phyloP scores from a whole-genome alignment of 2,888 invertebrate genomes.

The Smittia aterrima region DNA sequence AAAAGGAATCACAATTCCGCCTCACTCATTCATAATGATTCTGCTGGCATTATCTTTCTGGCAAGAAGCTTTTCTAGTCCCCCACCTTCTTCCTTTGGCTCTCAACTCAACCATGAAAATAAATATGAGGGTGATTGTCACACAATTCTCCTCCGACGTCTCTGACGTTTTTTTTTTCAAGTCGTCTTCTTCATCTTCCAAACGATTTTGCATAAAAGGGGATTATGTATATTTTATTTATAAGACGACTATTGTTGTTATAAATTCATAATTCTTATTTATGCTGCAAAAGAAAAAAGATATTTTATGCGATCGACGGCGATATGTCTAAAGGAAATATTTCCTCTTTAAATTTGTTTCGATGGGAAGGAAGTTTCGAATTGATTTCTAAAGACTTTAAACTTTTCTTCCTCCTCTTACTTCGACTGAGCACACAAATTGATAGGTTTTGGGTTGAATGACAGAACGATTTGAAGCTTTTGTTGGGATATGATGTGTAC shows the following conservation, averaged over 20 bases:
- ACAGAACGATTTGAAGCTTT: too few species aligned
- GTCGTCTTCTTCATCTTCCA: constrained; percentile 1
- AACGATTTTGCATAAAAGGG: constrained; percentile 26
- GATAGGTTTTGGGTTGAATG: too few species aligned
- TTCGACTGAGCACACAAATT: too few species aligned
- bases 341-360: too few species aligned
- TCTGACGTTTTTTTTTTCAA: neutral
- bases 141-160: constrained; percentile 14
- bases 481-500: too few species aligned
- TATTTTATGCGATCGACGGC: neutral
- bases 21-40: neutral
- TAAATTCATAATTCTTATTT: constrained; percentile 23
- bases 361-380: too few species aligned
- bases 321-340: neutral
- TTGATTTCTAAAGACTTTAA: too few species aligned
- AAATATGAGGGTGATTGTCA: constrained; percentile 31
- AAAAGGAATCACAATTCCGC: constrained; percentile 19
- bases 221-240: constrained; percentile 26
- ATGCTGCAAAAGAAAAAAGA: neutral
- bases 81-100: neutral
- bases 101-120: constrained; percentile 2
- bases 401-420: too few species aligned
- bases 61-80: neutral
- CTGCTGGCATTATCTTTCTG: constrained; percentile 34
- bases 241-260: constrained; percentile 28